phyloP scores from a whole-genome alignment of 2,113 vertebrate species.

The pig (Sus scrofa) region T2T-Sscrofa CM000812.6:260478501-260479000 shows the following conservation, averaged over 20 bases:
- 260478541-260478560: neutral
- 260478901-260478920: neutral
- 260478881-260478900: neutral
- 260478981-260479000: neutral
- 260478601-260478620: neutral
- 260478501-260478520: neutral
- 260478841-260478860: neutral
- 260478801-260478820: neutral
- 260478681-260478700: neutral
- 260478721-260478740: neutral
- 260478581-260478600: neutral
- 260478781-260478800: neutral
- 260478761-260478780: neutral
- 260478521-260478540: neutral
- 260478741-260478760: conserved; percentile 19
- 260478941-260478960: neutral
- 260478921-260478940: neutral
- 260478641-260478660: neutral
- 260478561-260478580: neutral
- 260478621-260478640: neutral
- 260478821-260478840: neutral
- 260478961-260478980: neutral
- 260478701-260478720: neutral
- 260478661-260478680: neutral
- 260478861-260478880: neutral